phyloP scores from a whole-genome alignment of 1,140 invertebrate species.

The Asbolus verrucosus region DNA sequence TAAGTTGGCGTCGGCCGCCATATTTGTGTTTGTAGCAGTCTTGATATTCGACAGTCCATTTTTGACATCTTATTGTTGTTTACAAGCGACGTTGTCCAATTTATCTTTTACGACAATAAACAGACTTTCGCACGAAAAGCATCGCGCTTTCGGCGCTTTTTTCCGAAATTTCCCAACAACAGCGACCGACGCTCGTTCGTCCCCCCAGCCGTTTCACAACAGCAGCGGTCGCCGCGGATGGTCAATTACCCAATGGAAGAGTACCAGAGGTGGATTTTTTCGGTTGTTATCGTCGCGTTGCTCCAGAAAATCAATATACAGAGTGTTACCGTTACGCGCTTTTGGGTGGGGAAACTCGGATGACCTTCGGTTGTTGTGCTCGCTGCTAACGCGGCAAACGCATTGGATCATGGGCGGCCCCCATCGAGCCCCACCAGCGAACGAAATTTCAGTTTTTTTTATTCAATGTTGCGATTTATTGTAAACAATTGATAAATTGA shows the following conservation, averaged over 20 bases:
- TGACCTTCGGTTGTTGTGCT: constrained; percentile 40
- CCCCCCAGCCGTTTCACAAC: too few relatives aligned
- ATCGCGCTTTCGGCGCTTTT: not conserved
- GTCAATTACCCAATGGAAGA: too few relatives aligned
- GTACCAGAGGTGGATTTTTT: too few relatives aligned
- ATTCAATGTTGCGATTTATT: too few relatives aligned
- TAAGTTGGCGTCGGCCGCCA: constrained; percentile 68
- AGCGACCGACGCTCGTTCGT: too few relatives aligned
- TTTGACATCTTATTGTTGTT: constrained; percentile 56
- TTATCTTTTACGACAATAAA: too few relatives aligned
- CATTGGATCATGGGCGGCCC: not conserved
- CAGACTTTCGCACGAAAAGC: too few relatives aligned
- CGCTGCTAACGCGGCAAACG: not conserved
- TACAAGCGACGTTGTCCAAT: constrained; percentile 29
- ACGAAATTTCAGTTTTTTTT: not conserved
- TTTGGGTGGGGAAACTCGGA: constrained; percentile 25
- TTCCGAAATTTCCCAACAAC: too few relatives aligned
- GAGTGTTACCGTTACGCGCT: constrained; percentile 44
- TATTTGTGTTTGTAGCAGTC: constrained; percentile 55
- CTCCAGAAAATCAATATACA: constrained; percentile 53
- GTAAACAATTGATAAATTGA: too few relatives aligned
- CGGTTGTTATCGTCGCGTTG: not conserved
- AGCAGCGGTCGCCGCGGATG: too few relatives aligned
- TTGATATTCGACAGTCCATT: constrained; percentile 59
- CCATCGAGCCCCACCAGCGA: not conserved